phyloP scores from a whole-genome alignment of 2,888 invertebrate genomes.

The Pandemis cinnamomeana region DNA sequence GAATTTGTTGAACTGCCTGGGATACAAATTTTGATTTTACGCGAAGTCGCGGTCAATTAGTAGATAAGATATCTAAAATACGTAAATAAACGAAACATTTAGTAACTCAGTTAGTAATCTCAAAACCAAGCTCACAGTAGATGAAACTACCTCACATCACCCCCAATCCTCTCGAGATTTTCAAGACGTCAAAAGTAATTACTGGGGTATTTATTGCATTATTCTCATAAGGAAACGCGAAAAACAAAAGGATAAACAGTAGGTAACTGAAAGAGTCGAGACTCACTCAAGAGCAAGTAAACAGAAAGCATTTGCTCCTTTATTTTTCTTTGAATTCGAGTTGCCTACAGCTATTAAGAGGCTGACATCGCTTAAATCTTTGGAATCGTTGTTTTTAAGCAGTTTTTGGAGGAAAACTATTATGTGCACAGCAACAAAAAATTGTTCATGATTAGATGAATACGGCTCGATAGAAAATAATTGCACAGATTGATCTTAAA shows the following conservation, averaged over 20 bases:
- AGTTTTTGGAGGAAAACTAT: too few species aligned
- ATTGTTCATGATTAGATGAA: too few species aligned
- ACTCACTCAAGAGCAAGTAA: neutral
- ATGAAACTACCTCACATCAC: neutral
- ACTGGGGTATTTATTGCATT: neutral
- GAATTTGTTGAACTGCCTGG: too few species aligned
- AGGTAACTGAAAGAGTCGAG: neutral
- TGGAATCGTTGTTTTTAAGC: too few species aligned
- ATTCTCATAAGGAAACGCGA: neutral
- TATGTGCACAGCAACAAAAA: too few species aligned
- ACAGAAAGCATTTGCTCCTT: neutral
- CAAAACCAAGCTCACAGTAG: neutral
- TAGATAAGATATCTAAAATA: too few species aligned
- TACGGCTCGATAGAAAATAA: too few species aligned
- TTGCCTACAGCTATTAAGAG: neutral
- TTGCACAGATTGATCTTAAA: too few species aligned
- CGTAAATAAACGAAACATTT: too few species aligned
- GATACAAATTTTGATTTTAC: too few species aligned
- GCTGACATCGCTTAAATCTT: too few species aligned
- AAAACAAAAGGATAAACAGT: neutral
- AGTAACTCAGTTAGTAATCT: neutral
- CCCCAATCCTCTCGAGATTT: neutral
- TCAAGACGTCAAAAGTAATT: neutral
- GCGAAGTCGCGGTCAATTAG: too few species aligned
- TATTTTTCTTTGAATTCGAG: neutral